Percentiles rank a stretch among this genome's conserved stretches.
phyloP scores from a whole-genome alignment of 2,113 vertebrate species.

The Ciconia maguari region DNA sequence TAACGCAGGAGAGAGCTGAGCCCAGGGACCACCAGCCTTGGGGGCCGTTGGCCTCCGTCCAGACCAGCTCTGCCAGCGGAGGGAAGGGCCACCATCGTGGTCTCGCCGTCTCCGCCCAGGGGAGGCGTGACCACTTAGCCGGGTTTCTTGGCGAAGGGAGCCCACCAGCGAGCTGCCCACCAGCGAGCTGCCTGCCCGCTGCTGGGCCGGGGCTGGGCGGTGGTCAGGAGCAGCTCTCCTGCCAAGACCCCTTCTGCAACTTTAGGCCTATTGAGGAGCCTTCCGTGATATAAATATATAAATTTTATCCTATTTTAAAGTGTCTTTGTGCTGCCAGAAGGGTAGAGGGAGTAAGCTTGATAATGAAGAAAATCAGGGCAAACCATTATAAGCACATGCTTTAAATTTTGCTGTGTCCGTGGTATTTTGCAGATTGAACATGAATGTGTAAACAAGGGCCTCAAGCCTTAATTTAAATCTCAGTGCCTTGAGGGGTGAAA shows the following conservation, averaged over 20 bases:
- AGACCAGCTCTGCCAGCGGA: not conserved
- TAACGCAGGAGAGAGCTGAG: not conserved
- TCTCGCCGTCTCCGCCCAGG: fast-evolving
- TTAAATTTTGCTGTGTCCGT: not conserved
- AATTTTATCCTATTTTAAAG: not conserved
- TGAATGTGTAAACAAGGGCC: not conserved
- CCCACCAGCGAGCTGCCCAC: not conserved
- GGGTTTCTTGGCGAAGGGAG: not conserved
- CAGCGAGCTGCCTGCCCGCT: not conserved
- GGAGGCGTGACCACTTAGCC: no score
- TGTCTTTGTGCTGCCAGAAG: not conserved
- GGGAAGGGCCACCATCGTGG: fast-evolving
- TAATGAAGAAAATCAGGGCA: not conserved
- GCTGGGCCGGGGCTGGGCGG: not conserved
- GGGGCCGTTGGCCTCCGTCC: not conserved
- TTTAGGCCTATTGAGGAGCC: not conserved
- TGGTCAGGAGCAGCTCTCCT: not conserved
- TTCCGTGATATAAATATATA: not conserved
- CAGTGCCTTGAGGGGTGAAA: not conserved
- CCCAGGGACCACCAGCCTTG: not conserved
- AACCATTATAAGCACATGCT: not conserved
- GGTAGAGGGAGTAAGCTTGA: not conserved
- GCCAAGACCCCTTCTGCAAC: not conserved
- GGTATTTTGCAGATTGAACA: not conserved
- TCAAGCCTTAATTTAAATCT: not conserved